Evolutionary conservation across 2,888 invertebrate species (phyloP).

Genomic region (Sipunculus nudus): DNA sequence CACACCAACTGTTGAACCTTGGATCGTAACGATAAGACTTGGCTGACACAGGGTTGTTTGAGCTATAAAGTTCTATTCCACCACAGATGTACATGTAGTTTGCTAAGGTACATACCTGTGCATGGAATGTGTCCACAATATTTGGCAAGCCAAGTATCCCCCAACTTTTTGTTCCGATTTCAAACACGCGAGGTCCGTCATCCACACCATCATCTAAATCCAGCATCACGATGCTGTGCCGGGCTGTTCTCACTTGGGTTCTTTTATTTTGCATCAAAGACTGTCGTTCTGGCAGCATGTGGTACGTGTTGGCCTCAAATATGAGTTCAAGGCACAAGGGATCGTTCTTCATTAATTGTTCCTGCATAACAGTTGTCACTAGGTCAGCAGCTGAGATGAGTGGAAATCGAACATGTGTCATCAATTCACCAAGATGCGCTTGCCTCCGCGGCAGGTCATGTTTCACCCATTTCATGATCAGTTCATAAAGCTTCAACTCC

Average conservation of each 20-base stretch:
- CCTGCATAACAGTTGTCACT: constrained; percentile 19
- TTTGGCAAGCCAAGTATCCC: neutral
- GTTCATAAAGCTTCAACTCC: constrained; percentile 15
- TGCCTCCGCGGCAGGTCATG: neutral
- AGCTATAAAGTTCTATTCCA: constrained; percentile 23
- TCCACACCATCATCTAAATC: constrained; percentile 26
- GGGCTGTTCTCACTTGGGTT: constrained; percentile 13
- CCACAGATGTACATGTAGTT: constrained; percentile 30
- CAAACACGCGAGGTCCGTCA: constrained; percentile 17
- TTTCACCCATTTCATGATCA: constrained; percentile 19
- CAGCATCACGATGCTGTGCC: constrained; percentile 13
- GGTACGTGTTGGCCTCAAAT: constrained; percentile 25
- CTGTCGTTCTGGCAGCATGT: constrained; percentile 22
- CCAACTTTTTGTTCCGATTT: constrained; percentile 11
- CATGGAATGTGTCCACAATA: constrained; percentile 23
- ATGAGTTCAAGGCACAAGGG: constrained; percentile 20
- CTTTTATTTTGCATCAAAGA: constrained; percentile 17
- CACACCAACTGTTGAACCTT: constrained; percentile 20
- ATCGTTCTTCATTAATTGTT: constrained; percentile 17
- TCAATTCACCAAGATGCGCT: neutral
- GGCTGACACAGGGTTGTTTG: constrained; percentile 22
- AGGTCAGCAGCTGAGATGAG: constrained; percentile 16
- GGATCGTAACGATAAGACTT: constrained; percentile 28
- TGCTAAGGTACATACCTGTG: constrained; percentile 21
- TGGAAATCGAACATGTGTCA: constrained; percentile 17